These are phyloP conservation scores for Sphecodes monilicornis DNA, from an alignment of 2,888 invertebrate species.

Conservation along the genomic window DNA sequence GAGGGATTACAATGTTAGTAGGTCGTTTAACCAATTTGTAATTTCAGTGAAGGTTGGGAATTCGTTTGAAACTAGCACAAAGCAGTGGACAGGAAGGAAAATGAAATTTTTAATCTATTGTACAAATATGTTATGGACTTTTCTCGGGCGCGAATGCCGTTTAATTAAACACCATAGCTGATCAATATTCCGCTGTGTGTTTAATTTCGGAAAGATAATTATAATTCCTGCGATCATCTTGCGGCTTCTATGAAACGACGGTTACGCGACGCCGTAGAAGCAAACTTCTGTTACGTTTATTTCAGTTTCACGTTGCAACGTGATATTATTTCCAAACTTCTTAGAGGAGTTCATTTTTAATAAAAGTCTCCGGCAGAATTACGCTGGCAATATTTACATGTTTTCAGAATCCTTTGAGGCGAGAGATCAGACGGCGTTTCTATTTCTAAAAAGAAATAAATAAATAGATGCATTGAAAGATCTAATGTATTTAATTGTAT, in stretches of 20 bases:
- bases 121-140: background rate
- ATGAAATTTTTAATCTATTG: slow-evolving; percentile 5
- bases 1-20: slow-evolving; percentile 12
- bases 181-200: background rate
- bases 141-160: background rate
- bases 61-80: background rate
- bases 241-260: background rate
- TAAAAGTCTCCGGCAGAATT: background rate
- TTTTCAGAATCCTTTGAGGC: background rate
- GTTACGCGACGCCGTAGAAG: slow-evolving; percentile 4
- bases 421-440: background rate
- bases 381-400: slow-evolving; percentile 30
- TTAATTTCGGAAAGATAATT: background rate
- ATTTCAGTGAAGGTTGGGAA: slow-evolving; percentile 1
- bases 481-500: background rate
- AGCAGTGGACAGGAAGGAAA: background rate
- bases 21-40: slow-evolving; percentile 16
- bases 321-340: slow-evolving; percentile 18
- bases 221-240: background rate
- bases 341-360: background rate
- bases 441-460: background rate
- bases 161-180: background rate
- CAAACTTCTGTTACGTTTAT: slow-evolving; percentile 7
- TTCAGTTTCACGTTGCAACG: background rate
- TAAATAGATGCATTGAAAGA: background rate